These are phyloP conservation scores for Coptotermes formosanus DNA, from an alignment of 1,140 invertebrate genomes.

Conservation along the genomic window DNA sequence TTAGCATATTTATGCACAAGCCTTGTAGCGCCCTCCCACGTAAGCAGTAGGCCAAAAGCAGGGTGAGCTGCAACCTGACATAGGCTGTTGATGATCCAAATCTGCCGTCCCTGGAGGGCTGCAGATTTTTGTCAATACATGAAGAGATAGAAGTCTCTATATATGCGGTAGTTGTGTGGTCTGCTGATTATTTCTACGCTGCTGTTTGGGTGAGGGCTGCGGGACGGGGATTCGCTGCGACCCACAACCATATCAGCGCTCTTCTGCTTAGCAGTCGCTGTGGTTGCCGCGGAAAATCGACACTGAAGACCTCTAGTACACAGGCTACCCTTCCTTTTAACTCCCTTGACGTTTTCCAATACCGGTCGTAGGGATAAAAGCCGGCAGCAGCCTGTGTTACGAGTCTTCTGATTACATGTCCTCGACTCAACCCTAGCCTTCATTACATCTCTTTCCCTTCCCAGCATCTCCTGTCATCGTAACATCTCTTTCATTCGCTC, in stretches of 20 bases:
- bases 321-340: neutral
- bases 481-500: neutral
- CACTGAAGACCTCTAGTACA: constrained; percentile 1
- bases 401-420: neutral
- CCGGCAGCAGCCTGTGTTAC: neutral
- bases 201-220: no score
- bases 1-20: no score
- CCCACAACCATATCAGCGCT: constrained; percentile 1
- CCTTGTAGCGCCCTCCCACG: no score
- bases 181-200: no score
- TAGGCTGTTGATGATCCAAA: neutral
- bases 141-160: neutral
- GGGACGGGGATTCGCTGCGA: neutral
- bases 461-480: no score
- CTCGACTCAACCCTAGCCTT: neutral
- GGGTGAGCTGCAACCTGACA: neutral
- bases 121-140: neutral
- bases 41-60: no score
- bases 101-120: neutral
- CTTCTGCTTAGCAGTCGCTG: no score
- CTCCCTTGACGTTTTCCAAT: constrained; percentile 6
- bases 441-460: neutral
- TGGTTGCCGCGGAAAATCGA: neutral
- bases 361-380: neutral
- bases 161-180: no score